Evolutionary conservation across 1,140 invertebrate genomes (phyloP), one percentile per base, ranked within the genome.

Genomic region (Amphibalanus amphitrite): DNA sequence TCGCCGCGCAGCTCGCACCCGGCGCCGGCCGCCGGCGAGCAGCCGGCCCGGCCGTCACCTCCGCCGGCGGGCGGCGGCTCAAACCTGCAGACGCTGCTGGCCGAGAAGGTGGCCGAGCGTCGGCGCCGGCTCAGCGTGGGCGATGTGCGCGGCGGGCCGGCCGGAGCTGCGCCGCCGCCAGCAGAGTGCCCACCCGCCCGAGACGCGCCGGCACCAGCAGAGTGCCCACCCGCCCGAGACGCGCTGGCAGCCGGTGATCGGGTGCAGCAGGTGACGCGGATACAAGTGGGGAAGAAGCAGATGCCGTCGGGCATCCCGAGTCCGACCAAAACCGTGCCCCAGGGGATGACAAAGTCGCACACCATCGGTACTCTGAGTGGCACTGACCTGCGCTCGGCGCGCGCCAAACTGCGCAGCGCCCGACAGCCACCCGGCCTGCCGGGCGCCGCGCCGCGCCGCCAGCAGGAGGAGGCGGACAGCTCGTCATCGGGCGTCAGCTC

Each of bases 401-500:
- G 71, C 3, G 74, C 89, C 69, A 86, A 89, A 76, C 81, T 93
- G 25, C 92, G 91, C 78, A 89, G 87, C 68, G 91, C 90, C 6
- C 89, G 90, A 77, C 90, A 89, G 6, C 90, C 89, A 20, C 10
- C 29, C n/a, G 29, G 67, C n/a, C 28, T 10, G 23, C 4, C 69
- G 6, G 28, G n/a, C 17, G 40, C 69, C 17, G 28, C 69, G 38
- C 8, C 69, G 30, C 8, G 30, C 26, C 23, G 3, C 25, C 0
- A n/a, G 33, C 47, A 85, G 78, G 77, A 77, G 23, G 90, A 91
- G 78, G 89, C 89, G 40, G 90, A 93, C 79, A 93, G 92, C 79
- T 91, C 89, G 72, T 92, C 89, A 15, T 91, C 88, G 69, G 90
- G 89, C 0, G 90, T 92, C 0, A 91, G 89, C 72, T 91, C 89